A percentile compares a stretch with the other conserved stretches of the same genome.
These are phyloP conservation scores for Ethmia dodecea DNA, from an alignment of 2,888 invertebrate genomes.

Conservation along the genomic window DNA sequence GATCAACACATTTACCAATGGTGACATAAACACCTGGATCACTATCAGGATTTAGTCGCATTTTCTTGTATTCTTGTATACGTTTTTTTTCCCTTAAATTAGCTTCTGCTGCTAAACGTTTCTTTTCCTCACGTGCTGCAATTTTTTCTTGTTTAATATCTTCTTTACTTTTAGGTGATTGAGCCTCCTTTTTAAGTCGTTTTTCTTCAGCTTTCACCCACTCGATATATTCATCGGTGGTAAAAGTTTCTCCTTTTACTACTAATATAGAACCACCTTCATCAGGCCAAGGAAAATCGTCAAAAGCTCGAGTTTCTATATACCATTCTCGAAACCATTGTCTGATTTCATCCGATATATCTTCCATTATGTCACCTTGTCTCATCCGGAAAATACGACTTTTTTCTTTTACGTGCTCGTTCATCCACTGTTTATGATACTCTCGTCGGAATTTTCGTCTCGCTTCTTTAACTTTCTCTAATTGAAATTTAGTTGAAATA, in stretches of 20 bases:
- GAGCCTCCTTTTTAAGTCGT: slow-evolving; percentile 48
- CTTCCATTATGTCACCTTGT: slow-evolving; percentile 81
- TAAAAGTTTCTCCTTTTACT: slow-evolving; percentile 76
- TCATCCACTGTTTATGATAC: slow-evolving; percentile 59
- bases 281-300: slow-evolving; percentile 83
- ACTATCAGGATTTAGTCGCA: slow-evolving; percentile 62
- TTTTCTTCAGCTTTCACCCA: slow-evolving; percentile 51
- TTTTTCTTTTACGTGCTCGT: slow-evolving; percentile 67
- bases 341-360: slow-evolving; percentile 85
- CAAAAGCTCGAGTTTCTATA: slow-evolving; percentile 75
- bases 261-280: slow-evolving; percentile 83
- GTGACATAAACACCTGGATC: slow-evolving; percentile 59
- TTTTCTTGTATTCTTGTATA: slow-evolving; percentile 58
- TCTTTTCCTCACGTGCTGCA: slow-evolving; percentile 56
- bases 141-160: slow-evolving; percentile 64
- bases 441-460: slow-evolving; percentile 63
- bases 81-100: slow-evolving; percentile 50
- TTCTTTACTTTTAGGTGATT: slow-evolving; percentile 52
- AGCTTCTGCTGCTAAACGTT: slow-evolving; percentile 46
- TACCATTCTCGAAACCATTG: slow-evolving; percentile 86
- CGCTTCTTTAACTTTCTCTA: slow-evolving; percentile 61
- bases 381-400: slow-evolving; percentile 64
- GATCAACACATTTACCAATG: slow-evolving; percentile 36
- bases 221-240: slow-evolving; percentile 76
- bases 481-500: slow-evolving; percentile 57